Base-by-base conservation (phyloP, 1,140 invertebrate species). In the Aphelinus certus region DNA sequence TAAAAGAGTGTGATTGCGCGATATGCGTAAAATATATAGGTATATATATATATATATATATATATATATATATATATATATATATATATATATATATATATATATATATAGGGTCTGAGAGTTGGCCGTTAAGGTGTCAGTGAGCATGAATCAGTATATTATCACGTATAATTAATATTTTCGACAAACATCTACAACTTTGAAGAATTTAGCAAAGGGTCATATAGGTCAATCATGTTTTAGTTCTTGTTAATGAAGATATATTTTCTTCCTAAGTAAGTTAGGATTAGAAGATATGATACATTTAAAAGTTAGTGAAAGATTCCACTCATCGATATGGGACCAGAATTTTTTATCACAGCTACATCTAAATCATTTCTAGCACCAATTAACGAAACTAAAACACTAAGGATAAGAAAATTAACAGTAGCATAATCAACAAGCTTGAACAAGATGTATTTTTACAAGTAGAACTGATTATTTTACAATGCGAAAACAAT, bases 111-210 rank as follows among this genome's bases (percentile, higher is more conserved):
- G 70, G 75, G 79, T 80, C 77, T 75, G 75, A 81, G 77, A 79
- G 78, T 82, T 81, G 78, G 82, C 73, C 76, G 79, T 81, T 82
- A 83, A 83, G 81, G 82, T 83, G 82, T 83, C 75, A 81, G 82
- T 81, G 81, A 81, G 81, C 80, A 81, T 81, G 79, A 73, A 80
- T 80, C 75, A 79, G 74, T 81, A 80, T 73, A 80, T 73, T 73
- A 56, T 73, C 74, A 2, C 56, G 70, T 73, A n/a, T 46, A 61
- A 60, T 61, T 49, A 71, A 62, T 65, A 65, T 61, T 63, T 61
- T 46, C 26, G 26, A 26, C 26, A 26, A 26, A 26, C 26, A 26
- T 26, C 26, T 26, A 26, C 26, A 26, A 0, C 26, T 26, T 26
- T 26, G 26, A 26, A 26, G 26, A 26, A 26, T 26, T 26, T 26